Conservation (phyloP, 2,113 vertebrate species). For the Passer domesticus region DNA sequence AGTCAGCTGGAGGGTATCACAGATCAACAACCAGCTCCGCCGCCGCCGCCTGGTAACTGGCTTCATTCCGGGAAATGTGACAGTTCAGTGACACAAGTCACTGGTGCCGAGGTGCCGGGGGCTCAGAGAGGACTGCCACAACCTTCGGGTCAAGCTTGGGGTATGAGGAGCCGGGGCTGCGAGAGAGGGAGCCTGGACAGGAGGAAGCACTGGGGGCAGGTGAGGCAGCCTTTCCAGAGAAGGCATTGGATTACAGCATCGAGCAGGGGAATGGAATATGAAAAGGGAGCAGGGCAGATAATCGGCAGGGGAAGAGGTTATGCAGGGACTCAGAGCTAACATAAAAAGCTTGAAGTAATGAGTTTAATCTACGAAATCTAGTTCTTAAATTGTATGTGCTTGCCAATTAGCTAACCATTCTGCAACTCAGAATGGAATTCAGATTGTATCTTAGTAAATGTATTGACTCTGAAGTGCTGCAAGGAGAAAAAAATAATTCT, state of each 20-base stretch:
- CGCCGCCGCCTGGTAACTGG: not conserved
- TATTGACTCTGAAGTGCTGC: conserved; percentile 54
- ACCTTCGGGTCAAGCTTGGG: not conserved
- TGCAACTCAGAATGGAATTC: conserved; percentile 61
- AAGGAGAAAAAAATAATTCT: not conserved
- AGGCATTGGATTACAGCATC: not conserved
- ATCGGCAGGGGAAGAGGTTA: conserved; percentile 37
- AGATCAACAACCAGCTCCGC: not conserved
- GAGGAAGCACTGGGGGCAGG: not conserved
- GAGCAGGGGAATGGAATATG: not conserved
- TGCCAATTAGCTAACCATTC: conserved; percentile 62
- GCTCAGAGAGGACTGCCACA: not conserved
- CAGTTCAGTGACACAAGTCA: not conserved
- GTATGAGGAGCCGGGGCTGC: conserved; percentile 1
- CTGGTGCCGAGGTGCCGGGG: not conserved
- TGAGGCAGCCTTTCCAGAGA: not conserved
- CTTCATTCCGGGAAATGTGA: not conserved
- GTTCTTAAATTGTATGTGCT: conserved; percentile 53
- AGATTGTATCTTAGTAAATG: conserved; percentile 45
- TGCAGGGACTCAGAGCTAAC: not conserved
- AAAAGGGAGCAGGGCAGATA: not conserved
- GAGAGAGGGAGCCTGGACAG: not conserved
- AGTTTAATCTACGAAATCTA: conserved; percentile 51
- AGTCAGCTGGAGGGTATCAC: conserved; percentile 38
- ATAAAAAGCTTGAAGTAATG: conserved; percentile 53